phyloP scores from a whole-genome alignment of 1,140 invertebrate genomes.

The Cherax quadricarinatus region DNA sequence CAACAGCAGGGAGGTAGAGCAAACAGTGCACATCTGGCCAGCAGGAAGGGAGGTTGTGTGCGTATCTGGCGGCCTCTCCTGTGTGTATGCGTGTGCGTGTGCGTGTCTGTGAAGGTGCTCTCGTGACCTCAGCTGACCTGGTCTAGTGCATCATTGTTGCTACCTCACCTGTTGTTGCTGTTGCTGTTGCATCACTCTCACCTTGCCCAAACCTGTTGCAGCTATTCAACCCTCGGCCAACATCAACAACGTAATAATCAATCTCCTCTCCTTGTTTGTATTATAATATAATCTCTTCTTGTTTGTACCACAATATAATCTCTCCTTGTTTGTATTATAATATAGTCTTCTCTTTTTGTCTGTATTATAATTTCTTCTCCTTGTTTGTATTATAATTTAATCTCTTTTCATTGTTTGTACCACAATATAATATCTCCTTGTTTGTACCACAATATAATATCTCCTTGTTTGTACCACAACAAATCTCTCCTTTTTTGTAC shows the following conservation, averaged over 20 bases:
- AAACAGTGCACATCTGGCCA: background rate
- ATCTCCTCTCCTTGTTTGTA: background rate
- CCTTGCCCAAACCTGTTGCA: background rate
- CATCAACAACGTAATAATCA: background rate
- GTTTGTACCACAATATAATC: too few relatives aligned
- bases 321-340: too few relatives aligned
- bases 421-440: too few relatives aligned
- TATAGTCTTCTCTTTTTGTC: too few relatives aligned
- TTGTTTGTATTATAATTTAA: too few relatives aligned
- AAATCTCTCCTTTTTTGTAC: too few relatives aligned
- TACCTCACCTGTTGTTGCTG: background rate
- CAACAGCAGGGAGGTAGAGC: background rate
- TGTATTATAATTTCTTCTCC: too few relatives aligned
- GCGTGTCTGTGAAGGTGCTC: background rate
- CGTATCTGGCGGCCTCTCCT: background rate
- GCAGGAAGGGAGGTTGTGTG: slow-evolving; percentile 5
- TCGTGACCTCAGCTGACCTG: slow-evolving; percentile 1
- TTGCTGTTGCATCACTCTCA: background rate
- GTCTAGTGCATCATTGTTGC: background rate
- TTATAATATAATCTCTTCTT: background rate
- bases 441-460: too few relatives aligned
- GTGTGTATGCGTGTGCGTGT: slow-evolving; percentile 12
- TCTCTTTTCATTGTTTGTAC: too few relatives aligned
- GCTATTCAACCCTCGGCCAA: background rate
- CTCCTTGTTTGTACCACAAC: too few relatives aligned